These are phyloP conservation scores for Drosophila atripex DNA, from an alignment of 2,888 invertebrate genomes.

Conservation along the genomic window DNA sequence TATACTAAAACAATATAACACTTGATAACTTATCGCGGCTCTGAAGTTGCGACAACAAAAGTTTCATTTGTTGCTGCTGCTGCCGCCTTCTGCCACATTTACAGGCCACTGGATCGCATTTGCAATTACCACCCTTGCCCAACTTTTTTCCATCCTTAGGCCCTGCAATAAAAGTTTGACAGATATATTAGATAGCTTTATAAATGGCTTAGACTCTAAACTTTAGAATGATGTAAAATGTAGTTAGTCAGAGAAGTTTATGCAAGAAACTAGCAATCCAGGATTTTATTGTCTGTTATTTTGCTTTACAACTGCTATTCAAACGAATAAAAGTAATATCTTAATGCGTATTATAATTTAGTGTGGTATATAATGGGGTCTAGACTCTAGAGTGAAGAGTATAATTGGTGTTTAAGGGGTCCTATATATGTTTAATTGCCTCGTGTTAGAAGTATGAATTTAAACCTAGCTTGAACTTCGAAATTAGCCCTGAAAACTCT, in stretches of 20 bases:
- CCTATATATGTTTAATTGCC: neutral
- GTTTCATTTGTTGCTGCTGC: constrained; percentile 39
- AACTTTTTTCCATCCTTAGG: constrained; percentile 54
- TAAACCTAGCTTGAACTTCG: too few species aligned
- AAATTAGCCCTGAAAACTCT: too few species aligned
- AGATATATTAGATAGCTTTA: neutral
- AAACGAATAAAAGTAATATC: neutral
- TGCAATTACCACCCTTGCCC: constrained; percentile 59
- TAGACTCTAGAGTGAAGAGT: neutral
- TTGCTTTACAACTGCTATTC: too few species aligned
- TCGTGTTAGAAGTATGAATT: neutral
- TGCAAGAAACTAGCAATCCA: neutral
- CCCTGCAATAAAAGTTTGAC: constrained; percentile 42
- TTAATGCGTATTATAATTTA: neutral
- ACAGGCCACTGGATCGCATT: constrained; percentile 74
- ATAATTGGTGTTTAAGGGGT: neutral
- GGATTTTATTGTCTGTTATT: neutral
- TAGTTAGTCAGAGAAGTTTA: neutral
- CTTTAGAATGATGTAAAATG: neutral
- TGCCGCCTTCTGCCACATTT: constrained; percentile 65
- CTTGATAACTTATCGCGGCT: constrained; percentile 73
- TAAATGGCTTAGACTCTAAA: too few species aligned
- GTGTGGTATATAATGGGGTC: neutral
- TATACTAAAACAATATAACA: constrained; percentile 67
- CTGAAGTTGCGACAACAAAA: constrained; percentile 61